Evolutionary conservation across 53 echinoderm and acorn worm species (phyloP).

Genomic region (Echinarachnius parma): DNA sequence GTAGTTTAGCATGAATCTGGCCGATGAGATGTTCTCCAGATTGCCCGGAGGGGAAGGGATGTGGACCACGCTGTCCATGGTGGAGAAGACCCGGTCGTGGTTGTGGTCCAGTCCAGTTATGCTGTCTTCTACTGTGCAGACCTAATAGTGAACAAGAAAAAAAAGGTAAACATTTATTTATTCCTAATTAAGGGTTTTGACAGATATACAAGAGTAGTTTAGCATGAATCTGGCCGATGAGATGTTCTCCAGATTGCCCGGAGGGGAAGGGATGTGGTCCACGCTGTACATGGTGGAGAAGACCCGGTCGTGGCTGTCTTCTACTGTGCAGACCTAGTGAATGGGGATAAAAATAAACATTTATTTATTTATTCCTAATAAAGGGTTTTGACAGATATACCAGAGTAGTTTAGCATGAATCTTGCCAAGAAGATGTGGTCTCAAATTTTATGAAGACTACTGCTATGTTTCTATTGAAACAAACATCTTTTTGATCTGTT

Average conservation of each 20-base stretch:
- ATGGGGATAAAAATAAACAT: not conserved
- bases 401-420: not conserved
- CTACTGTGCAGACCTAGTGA: slow-evolving; percentile 47
- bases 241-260: slow-evolving; percentile 45
- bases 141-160: slow-evolving; percentile 2
- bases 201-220: slow-evolving; percentile 40
- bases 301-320: slow-evolving; percentile 45
- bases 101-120: slow-evolving; percentile 46
- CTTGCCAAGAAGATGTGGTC: not conserved
- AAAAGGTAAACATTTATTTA: not conserved
- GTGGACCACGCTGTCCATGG: slow-evolving; percentile 57
- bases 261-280: slow-evolving; percentile 45
- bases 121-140: slow-evolving; percentile 52
- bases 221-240: slow-evolving; percentile 50
- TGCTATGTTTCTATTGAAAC: too few species aligned
- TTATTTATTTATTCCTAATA: not conserved
- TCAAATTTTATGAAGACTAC: too few species aligned
- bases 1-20: slow-evolving; percentile 47
- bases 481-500: too few species aligned
- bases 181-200: not conserved
- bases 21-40: slow-evolving; percentile 47
- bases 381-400: not conserved
- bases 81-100: slow-evolving; percentile 45
- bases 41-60: slow-evolving; percentile 39
- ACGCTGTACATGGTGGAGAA: slow-evolving; percentile 60